Evolutionary conservation across 1,140 invertebrate species (phyloP), one percentile per base, ranked within the genome.

Genomic region (Dufourea novaeangliae): DNA sequence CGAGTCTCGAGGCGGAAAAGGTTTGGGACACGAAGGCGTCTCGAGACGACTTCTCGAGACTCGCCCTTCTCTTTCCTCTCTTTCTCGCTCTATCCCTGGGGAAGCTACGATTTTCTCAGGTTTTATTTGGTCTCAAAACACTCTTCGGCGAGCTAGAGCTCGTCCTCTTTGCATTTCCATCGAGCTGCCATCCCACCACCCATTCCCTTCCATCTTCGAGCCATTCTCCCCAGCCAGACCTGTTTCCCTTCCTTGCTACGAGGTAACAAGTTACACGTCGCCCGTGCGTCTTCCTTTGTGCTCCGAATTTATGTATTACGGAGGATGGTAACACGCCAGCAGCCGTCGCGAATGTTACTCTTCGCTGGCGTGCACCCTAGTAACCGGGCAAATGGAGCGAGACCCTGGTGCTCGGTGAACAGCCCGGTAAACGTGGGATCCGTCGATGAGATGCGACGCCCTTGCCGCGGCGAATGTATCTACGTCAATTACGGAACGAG

Each of bases 91-190:
- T 14, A 11, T 17, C 32, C 17, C 52, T 32, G 8, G 39, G 46
- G 22, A 67, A 56, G 41, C 68, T 59, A 54, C 54, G 75, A 83
- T 68, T 84, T 83, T 66, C 72, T 69, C 62, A 32, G n/a, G 17
- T 72, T 72, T 80, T 84, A 80, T 84, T 84, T 83, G 73, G 46
- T 84, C 68, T 80, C 41, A 84, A 84, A 83, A 84, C 72, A 83
- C 72, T 83, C 68, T 80, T 76, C 17, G 63, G 34, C 39, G 41
- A 37, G 76, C 66, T 14, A 44, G n/a, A n/a, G 46, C 52, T 67
- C 50, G 50, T 22, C 29, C 63, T 72, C 22, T 71, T 68, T 61
- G 25, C 77, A 72, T 80, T 75, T 76, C 46, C 71, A 64, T 84
- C 78, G 37, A 54, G 56, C 46, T 57, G 27, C 61, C 12, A 62